Base-by-base conservation (phyloP, 2,888 invertebrate species). In the Maniola hyperantus region DNA sequence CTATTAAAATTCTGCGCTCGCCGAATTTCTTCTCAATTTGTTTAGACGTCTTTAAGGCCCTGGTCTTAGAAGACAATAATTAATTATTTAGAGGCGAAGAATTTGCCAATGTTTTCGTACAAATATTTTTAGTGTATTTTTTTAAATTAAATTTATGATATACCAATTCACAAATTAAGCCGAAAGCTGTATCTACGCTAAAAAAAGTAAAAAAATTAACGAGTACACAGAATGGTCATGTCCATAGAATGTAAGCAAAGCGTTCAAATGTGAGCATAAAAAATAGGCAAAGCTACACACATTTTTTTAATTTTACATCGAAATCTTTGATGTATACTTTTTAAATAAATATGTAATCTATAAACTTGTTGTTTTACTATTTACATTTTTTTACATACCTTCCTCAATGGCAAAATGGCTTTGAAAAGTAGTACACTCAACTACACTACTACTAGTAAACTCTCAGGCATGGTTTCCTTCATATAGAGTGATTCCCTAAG, bases 261-360 rank as follows among this genome's bases (percentile, higher is more conserved):
- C 82, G 79, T 66, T 62, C n/a, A 60, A 58, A 83, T 80, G 67
- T 70, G 61, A 72, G 63, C 63, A 65, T 69, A 60, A 44, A 53
- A 69, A 69, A 62, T 76, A 75, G 72, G 81, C 83, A 84, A 72
- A 77, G 55, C 64, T 65, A 68, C 64, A 80, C 82, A 83, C 77
- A 73, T 79, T 83, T 83, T 86, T 89, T 86, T 87, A 83, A 87
- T 89, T 90, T 91, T 90, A 89, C 89, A 91, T 91, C 88, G 89
- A 91, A 89, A 81, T 79, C 79, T 83, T 91, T 89, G 90, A 89
- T 89, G 91, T 88, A 87, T 88, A 88, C 87, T 88, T 90, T 90
- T 90, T 89, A 81, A 89, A 79, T 81, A 81, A 89, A 88, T 90
- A 88, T 89, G 84, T 90, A 90, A 89, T 81, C 88, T 84, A 82